Evolutionary conservation across 2,888 invertebrate genomes (phyloP), one percentile per base, ranked within the genome.

Genomic region (Parasteatoda lunata): DNA sequence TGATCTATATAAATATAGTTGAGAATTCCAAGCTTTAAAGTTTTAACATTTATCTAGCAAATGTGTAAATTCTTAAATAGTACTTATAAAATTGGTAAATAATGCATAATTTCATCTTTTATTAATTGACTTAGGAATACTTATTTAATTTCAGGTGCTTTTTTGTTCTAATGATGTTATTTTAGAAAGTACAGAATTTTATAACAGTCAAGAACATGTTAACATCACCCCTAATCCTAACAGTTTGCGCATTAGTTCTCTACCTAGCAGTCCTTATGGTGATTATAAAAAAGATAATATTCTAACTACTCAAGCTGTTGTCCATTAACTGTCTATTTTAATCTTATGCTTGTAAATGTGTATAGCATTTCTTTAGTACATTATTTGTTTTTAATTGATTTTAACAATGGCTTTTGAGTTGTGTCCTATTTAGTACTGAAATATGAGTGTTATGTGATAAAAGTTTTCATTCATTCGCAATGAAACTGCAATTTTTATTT

Each of bases 261-360:
- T 82, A 5, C 69, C 80, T 30, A 82, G 30, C n/a, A 81, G 77
- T 70, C 81, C 77, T n/a, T 70, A 84, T 73, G 47, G 52, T 13
- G 72, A 81, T 15, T 80, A 68, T 77, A 64, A 48, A 2, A 73
- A 64, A 68, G 80, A 88, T 51, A 88, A 84, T 75, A 68, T 54
- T n/a, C 64, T 84, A 68, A 88, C 84, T 30, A 88, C 84, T 65
- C 84, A 84, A 81, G 88, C 88, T 13, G 59, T 80, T 65, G 79
- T 88, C 47, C 88, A 88, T 77, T 88, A 77, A 79, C 8, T 68
- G 13, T 76, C 30, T 47, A 59, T 30, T 30, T 1, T 30, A 30
- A 30, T 30, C 30, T 30, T 30, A 30, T 30, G 30, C 30, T 30
- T 30, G 30, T 30, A 30, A 30, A 30, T 30, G 30, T 30, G 30